Evolutionary conservation across 2,797 vertebrate genomes (phyloP).

Genomic region (Characodon lateralis): DNA sequence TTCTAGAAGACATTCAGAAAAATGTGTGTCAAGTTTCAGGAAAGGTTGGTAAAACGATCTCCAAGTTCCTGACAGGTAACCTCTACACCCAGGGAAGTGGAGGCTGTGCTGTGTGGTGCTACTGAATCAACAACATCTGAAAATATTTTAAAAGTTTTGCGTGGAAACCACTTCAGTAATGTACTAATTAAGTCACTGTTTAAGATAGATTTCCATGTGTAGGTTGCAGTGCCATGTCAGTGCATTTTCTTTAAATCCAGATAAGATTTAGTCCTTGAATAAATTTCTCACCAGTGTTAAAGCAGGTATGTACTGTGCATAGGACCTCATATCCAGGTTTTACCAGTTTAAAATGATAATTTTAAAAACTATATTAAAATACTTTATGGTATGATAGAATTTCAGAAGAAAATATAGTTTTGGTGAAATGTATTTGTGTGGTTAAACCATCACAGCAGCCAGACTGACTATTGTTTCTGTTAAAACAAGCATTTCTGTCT

Average conservation of each 20-base stretch:
- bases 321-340: conserved; percentile 37
- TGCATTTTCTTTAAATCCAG: conserved; percentile 51
- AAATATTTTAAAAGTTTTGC: conserved; percentile 71
- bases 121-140: conserved; percentile 60
- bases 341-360: conserved; percentile 31
- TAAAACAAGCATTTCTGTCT: conserved; percentile 20
- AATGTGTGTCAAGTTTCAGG: background rate
- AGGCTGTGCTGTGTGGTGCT: background rate
- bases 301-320: conserved; percentile 36
- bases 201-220: conserved; percentile 28
- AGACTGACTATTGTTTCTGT: conserved; percentile 32
- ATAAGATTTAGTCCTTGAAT: conserved; percentile 55
- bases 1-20: background rate
- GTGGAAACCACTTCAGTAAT: conserved; percentile 42
- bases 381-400: conserved; percentile 51
- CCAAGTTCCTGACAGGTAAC: background rate
- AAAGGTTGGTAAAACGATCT: background rate
- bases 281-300: conserved; percentile 46
- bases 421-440: conserved; percentile 49
- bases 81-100: background rate
- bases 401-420: conserved; percentile 26
- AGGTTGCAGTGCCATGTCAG: conserved; percentile 48
- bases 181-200: conserved; percentile 35
- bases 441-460: conserved; percentile 31
- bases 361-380: conserved; percentile 40